These are phyloP conservation scores for Cataglyphis livida DNA, from an alignment of 2,888 invertebrate genomes.

Conservation along the genomic window DNA sequence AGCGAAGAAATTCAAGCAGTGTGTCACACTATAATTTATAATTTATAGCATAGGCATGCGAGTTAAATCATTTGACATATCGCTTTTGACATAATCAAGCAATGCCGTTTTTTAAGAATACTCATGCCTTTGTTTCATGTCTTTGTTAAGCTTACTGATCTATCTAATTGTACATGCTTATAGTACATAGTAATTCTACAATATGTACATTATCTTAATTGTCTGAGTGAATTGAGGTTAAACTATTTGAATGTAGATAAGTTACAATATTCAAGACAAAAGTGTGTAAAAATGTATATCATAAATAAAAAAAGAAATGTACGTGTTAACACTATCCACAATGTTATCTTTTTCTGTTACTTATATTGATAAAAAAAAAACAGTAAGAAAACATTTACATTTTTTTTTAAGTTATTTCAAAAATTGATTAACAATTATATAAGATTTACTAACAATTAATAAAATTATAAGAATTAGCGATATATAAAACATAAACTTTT, in stretches of 20 bases:
- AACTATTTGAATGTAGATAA: constrained; percentile 41
- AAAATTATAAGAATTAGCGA: not conserved
- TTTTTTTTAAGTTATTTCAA: constrained; percentile 2
- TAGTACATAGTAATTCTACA: not conserved
- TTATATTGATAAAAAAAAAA: not conserved
- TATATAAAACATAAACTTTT: not conserved
- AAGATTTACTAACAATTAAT: no score
- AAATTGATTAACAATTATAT: not conserved
- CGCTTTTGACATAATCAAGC: not conserved
- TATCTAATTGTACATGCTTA: constrained; percentile 12
- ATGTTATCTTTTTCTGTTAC: not conserved
- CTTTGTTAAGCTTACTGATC: constrained; percentile 13
- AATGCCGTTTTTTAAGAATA: not conserved
- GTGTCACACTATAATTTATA: not conserved
- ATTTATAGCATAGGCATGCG: not conserved
- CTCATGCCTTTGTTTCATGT: not conserved
- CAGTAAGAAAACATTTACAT: not conserved
- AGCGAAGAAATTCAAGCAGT: not conserved
- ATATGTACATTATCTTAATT: constrained; percentile 22
- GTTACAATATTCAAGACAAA: not conserved
- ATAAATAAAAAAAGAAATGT: constrained; percentile 12
- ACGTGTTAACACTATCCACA: not conserved
- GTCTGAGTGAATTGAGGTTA: constrained; percentile 30
- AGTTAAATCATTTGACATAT: not conserved
- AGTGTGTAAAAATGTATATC: not conserved